phyloP scores from a whole-genome alignment of 1,140 invertebrate genomes.

The Portunus trituberculatus region DNA sequence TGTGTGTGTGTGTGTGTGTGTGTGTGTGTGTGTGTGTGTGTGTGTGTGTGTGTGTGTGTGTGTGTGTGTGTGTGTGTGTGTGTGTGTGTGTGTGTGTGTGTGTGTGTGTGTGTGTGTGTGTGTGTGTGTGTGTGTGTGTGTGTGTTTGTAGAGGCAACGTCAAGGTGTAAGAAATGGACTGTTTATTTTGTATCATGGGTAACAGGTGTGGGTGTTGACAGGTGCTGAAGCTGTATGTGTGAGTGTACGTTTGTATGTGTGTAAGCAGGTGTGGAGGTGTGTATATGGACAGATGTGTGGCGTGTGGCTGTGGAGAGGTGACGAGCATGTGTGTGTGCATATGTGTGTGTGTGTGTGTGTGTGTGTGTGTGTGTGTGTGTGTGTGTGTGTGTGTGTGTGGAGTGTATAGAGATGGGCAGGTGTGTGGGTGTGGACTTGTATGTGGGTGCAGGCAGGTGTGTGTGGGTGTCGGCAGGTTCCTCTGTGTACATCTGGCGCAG shows the following conservation, averaged over 20 bases:
- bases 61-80: too few relatives aligned
- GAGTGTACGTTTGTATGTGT: neutral
- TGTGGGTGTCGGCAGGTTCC: neutral
- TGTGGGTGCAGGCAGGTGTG: neutral
- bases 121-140: conserved; percentile 21
- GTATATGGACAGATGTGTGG: too few relatives aligned
- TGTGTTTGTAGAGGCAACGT: neutral
- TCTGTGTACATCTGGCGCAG: neutral
- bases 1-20: conserved; percentile 11
- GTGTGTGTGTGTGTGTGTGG: neutral
- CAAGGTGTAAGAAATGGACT: neutral
- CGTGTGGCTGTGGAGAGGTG: too few relatives aligned
- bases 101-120: conserved; percentile 31
- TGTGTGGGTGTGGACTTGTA: too few relatives aligned
- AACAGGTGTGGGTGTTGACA: neutral
- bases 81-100: neutral
- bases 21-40: too few relatives aligned
- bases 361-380: neutral
- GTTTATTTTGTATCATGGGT: too few relatives aligned
- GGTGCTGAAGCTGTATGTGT: neutral
- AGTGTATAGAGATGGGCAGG: too few relatives aligned
- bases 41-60: too few relatives aligned
- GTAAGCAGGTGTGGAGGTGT: too few relatives aligned
- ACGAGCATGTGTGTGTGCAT: too few relatives aligned
- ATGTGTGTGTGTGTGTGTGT: neutral